Conservation (phyloP, 1,140 invertebrate species). For the Macrobrachium nipponense region DNA sequence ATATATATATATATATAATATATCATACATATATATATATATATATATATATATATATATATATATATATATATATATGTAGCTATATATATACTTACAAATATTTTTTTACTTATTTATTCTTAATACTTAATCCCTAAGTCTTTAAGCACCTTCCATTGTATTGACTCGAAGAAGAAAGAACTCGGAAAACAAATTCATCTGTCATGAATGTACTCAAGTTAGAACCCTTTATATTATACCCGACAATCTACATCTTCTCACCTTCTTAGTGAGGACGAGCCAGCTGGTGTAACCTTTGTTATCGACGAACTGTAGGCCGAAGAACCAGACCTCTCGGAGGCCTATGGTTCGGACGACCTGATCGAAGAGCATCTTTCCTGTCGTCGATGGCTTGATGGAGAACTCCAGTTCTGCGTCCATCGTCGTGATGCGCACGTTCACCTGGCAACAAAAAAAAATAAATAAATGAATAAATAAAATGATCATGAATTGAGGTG, state of each 20-base stretch:
- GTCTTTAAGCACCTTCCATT: background rate
- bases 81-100: too few species aligned
- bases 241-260: background rate
- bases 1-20: too few species aligned
- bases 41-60: too few species aligned
- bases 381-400: slow-evolving; percentile 98
- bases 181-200: too few species aligned
- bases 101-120: too few species aligned
- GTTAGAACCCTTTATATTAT: too few species aligned
- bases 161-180: background rate
- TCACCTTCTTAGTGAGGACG: slow-evolving; percentile 97
- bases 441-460: slow-evolving; percentile 78
- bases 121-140: too few species aligned
- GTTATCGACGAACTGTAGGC: slow-evolving; percentile 94
- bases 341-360: slow-evolving; percentile 85
- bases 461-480: too few species aligned
- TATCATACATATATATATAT: too few species aligned
- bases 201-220: background rate
- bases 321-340: slow-evolving; percentile 99
- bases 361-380: slow-evolving; percentile 99
- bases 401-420: slow-evolving; percentile 99
- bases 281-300: slow-evolving; percentile 98
- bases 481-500: too few species aligned
- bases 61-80: too few species aligned
- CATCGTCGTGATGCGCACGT: slow-evolving; percentile 95